Evolutionary conservation across 2,797 vertebrate species (phyloP).

Genomic region (Centroberyx gerrardi): DNA sequence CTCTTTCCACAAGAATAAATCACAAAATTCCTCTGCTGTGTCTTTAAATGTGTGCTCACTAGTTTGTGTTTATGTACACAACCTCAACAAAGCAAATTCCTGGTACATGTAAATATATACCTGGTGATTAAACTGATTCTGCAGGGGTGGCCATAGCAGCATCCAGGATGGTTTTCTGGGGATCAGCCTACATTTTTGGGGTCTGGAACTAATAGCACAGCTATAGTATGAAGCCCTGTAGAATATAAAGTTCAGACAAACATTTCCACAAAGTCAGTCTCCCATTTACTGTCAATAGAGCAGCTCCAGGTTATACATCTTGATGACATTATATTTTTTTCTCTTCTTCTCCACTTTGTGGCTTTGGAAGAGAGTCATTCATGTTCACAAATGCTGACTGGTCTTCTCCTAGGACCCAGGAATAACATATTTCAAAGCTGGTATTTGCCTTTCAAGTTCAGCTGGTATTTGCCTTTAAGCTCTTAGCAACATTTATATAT

Average conservation of each 20-base stretch:
- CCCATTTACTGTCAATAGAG: conserved; percentile 31
- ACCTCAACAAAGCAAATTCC: neutral
- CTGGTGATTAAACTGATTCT: neutral
- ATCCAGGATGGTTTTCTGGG: neutral
- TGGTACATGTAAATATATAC: neutral
- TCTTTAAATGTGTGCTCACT: too few species aligned
- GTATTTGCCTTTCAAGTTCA: conserved; percentile 22
- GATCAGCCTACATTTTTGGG: neutral
- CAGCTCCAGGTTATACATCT: conserved; percentile 53
- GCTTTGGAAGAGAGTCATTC: conserved; percentile 38
- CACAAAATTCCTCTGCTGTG: too few species aligned
- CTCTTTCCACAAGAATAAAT: too few species aligned
- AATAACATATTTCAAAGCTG: conserved; percentile 70
- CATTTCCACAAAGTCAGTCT: conserved; percentile 43
- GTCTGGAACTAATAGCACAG: conserved; percentile 21
- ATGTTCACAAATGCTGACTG: conserved; percentile 38
- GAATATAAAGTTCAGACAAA: conserved; percentile 28
- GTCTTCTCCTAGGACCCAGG: conserved; percentile 37
- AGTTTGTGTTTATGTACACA: neutral
- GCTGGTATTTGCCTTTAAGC: conserved; percentile 61
- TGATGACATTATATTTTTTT: conserved; percentile 41
- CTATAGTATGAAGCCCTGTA: conserved; percentile 6
- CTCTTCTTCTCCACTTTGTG: conserved; percentile 40
- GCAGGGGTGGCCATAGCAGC: neutral
- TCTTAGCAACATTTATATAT: conserved; percentile 60